phyloP scores from a whole-genome alignment of 2,797 vertebrate species.

The Crocodylus rhombifer region DNA sequence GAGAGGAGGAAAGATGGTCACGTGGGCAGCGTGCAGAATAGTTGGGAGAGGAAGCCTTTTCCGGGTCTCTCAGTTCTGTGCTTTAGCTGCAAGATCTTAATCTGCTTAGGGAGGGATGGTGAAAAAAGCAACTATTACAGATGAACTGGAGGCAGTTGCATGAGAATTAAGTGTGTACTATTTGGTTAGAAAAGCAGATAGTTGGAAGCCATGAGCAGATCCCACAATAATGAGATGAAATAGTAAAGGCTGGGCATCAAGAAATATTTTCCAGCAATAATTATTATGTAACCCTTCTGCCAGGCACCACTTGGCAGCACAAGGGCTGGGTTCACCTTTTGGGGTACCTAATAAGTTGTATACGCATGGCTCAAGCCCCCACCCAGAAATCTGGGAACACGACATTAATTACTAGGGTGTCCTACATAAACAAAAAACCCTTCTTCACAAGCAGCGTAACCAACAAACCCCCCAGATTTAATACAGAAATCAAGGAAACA shows the following conservation, averaged over 20 bases:
- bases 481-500: too few species aligned
- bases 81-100: neutral
- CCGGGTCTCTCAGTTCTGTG: neutral
- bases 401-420: too few species aligned
- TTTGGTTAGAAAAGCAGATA: neutral
- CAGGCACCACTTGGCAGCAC: too few species aligned
- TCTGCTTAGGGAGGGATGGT: neutral
- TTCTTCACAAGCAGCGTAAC: too few species aligned
- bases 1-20: neutral
- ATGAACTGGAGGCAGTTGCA: neutral
- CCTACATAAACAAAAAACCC: too few species aligned
- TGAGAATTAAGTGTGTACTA: neutral
- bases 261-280: neutral
- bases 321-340: too few species aligned
- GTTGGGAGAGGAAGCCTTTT: neutral
- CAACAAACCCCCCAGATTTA: too few species aligned
- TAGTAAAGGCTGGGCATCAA: neutral
- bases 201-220: neutral
- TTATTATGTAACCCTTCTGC: too few species aligned
- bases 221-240: neutral
- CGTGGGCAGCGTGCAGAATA: neutral
- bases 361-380: too few species aligned
- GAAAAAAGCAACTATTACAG: neutral
- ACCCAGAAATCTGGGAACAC: too few species aligned
- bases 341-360: too few species aligned